Percentiles rank a stretch among this genome's conserved stretches.
phyloP scores from a whole-genome alignment of 2,797 vertebrate species.

The Melanotaenia parkinsoni region DNA sequence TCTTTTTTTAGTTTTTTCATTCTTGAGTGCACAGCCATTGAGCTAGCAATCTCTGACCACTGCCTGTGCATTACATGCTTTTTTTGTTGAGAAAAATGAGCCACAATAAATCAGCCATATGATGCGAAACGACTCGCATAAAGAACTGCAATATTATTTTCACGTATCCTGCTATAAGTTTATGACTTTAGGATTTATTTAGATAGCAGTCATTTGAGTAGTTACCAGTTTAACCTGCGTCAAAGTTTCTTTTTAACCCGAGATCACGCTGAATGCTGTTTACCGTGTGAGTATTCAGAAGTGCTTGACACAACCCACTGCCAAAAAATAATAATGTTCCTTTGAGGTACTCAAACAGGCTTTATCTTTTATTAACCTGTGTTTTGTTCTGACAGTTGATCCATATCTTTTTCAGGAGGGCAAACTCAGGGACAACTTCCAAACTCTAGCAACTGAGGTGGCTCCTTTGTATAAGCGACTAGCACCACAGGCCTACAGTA shows the following conservation, averaged over 20 bases:
- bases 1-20: too few species aligned
- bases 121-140: too few species aligned
- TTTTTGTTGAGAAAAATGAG: too few species aligned
- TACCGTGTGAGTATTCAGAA: not conserved
- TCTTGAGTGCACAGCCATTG: too few species aligned
- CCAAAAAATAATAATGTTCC: not conserved
- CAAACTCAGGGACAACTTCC: conserved; percentile 93
- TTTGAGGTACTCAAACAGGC: not conserved
- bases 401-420: conserved; percentile 85
- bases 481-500: conserved; percentile 95
- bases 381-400: conserved; percentile 22
- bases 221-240: not conserved
- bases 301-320: not conserved
- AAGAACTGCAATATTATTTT: too few species aligned
- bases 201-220: not conserved
- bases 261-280: not conserved
- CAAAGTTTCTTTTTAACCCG: not conserved
- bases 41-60: too few species aligned
- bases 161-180: too few species aligned
- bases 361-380: not conserved
- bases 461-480: conserved; percentile 93
- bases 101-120: too few species aligned
- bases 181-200: too few species aligned
- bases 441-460: conserved; percentile 92
- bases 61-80: too few species aligned